Evolutionary conservation across 2,888 invertebrate genomes (phyloP), one percentile per base, ranked within the genome.

Genomic region (Macrophya alboannulata): DNA sequence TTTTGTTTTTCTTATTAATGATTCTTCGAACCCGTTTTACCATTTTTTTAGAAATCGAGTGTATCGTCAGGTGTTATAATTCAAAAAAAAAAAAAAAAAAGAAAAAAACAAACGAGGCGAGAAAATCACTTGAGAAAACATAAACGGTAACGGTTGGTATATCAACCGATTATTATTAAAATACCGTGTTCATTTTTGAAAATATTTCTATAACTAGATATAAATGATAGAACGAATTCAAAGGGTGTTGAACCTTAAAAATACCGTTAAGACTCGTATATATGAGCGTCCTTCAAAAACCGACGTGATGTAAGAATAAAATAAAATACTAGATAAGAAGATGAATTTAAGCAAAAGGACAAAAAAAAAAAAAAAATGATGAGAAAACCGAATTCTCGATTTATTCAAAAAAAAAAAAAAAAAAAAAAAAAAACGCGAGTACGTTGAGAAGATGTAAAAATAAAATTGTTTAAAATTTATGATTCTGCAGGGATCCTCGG

Each of bases 181-280:
- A 10, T 21, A 12, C 4, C 3, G 12, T 21, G 62, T 25, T 62
- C 25, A 3, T 62, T 25, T 21, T 21, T 62, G 25, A 31, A 31
- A 31, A 62, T 25, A 37, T 37, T 10, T 37, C 2, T 68, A 68
- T 37, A 17, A 17, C 1, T 9, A 48, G 1, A 48, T 31, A 48
- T 15, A 15, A 48, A 48, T 12, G 4, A 15, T 1, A 48, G 48
- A 48, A 12, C 9, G 4, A 25, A 68, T 68, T 68, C 62, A 12
- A 68, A 68, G 68, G 68, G 68, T 68, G 68, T 68, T 68, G 68
- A 68, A 68, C 68, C 68, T 68, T 68, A 17, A 37, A 37, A 68
- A 68, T 68, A 68, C 68, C 68, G 68, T 68, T 68, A 68, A 68
- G 15, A 25, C 37, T 68, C 37, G 37, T 6, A 68, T 68, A n/a